These are phyloP conservation scores for Rhipidura dahli DNA, from an alignment of 2,113 vertebrate species.

Conservation along the genomic window DNA sequence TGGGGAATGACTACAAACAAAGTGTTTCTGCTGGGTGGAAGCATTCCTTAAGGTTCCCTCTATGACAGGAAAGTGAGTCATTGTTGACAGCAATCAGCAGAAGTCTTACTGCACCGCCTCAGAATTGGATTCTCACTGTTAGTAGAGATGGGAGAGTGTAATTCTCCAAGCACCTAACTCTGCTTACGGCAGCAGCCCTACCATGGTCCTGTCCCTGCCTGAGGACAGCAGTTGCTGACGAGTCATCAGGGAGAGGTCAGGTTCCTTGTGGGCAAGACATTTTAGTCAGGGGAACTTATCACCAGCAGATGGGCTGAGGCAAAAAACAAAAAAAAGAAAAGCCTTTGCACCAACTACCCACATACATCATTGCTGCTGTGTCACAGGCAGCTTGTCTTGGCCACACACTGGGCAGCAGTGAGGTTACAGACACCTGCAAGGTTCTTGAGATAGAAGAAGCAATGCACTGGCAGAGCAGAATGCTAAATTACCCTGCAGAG, in stretches of 20 bases:
- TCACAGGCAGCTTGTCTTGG: background rate
- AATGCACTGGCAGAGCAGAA: background rate
- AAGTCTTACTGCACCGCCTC: background rate
- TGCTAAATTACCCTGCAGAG: background rate
- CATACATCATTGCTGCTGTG: background rate
- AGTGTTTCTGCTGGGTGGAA: background rate
- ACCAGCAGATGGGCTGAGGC: background rate
- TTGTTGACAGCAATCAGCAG: background rate
- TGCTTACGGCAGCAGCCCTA: background rate
- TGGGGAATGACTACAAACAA: background rate
- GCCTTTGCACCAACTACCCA: background rate
- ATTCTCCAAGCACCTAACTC: background rate
- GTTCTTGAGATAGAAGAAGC: background rate
- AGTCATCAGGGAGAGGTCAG: background rate
- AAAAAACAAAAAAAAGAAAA: background rate
- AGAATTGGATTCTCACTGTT: background rate
- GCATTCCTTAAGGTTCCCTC: background rate
- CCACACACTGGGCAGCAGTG: background rate
- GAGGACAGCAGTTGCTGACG: background rate
- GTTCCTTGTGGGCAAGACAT: background rate
- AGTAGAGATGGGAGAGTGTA: background rate
- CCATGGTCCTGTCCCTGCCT: background rate
- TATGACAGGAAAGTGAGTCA: background rate
- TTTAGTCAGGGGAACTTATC: background rate
- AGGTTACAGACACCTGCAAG: background rate